Conservation (phyloP, 2,113 vertebrate species). For the Calonectris borealis region DNA sequence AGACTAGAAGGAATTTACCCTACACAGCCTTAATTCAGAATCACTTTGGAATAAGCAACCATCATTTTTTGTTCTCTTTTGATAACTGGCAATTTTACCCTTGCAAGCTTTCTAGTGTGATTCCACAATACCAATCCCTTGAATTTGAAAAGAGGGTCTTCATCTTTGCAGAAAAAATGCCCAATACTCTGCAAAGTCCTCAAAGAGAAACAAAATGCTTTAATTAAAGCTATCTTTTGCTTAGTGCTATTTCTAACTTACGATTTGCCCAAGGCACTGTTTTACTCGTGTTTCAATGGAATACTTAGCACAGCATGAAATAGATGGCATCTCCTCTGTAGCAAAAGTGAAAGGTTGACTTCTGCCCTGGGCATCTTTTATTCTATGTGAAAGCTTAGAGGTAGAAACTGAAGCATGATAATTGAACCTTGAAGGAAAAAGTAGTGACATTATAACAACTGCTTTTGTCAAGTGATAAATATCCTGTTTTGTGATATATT, state of each 20-base stretch:
- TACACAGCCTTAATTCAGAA: neutral
- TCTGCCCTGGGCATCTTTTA: conserved; percentile 73
- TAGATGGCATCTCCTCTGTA: conserved; percentile 77
- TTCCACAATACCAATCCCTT: neutral
- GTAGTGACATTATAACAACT: conserved; percentile 49
- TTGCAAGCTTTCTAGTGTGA: neutral
- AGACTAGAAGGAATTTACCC: neutral
- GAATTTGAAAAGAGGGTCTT: neutral
- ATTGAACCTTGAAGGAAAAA: conserved; percentile 57
- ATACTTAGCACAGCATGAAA: conserved; percentile 80
- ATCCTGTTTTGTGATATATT: neutral
- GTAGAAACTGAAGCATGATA: conserved; percentile 60
- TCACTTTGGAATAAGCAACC: neutral
- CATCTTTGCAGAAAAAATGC: neutral
- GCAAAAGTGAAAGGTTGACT: conserved; percentile 82
- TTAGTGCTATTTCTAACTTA: conserved; percentile 52
- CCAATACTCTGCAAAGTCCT: conserved; percentile 49
- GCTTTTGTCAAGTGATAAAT: conserved; percentile 13
- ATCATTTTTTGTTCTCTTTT: neutral
- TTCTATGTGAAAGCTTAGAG: conserved; percentile 58
- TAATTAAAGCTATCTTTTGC: conserved; percentile 50
- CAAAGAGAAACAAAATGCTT: conserved; percentile 35
- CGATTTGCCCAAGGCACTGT: conserved; percentile 70
- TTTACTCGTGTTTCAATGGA: conserved; percentile 77
- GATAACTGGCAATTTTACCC: neutral